Base-by-base conservation (phyloP, 2,113 vertebrate genomes). In the Ornithorhynchus anatinus region DNA sequence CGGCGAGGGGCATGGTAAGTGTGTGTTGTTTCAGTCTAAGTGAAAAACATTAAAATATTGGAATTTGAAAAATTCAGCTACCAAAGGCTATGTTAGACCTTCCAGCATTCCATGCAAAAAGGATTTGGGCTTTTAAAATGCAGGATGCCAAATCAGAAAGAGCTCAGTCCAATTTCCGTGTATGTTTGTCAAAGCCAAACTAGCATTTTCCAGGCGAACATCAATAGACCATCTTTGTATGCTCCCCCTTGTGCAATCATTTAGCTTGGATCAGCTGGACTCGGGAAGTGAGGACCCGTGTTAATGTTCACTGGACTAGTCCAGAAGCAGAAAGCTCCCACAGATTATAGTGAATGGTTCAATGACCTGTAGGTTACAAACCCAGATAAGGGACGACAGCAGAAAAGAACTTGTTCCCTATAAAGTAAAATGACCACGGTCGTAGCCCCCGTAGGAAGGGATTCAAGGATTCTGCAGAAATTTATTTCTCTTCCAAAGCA, bases 11-110 rank as follows among this genome's bases (percentile, higher is more conserved):
- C 56, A 22, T 77, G 70, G 75, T 31, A 5, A 84, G 76, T 79
- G 25, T 43, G 77, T 75, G 62, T 88, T 92, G 87, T 91, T 85
- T 81, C 53, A 72, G 86, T 89, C 82, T 69, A 73, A 68, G 64
- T 73, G 64, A 87, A 80, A 77, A 69, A 81, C 72, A 72, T 67
- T 59, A 80, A 77, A 69, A 81, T 75, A 72, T 67, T 59, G 66
- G 76, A 57, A 77, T 69, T 78, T 57, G 43, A 77, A 80, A 80
- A 67, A 35, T 64, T 73, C 81, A 67, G 36, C 74, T 64, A 61
- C 50, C 56, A 43, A 54, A 50, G 69, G 65, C 63, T 86, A 80
- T 69, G 69, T 72, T 68, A 72, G 66, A 79, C 32, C 51, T 23
- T 43, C 9, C 54, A 48, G 40, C 20, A 47, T 69, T 45, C 42